Base-by-base conservation (phyloP, 2,113 vertebrate species). In the Saccopteryx bilineata region DNA sequence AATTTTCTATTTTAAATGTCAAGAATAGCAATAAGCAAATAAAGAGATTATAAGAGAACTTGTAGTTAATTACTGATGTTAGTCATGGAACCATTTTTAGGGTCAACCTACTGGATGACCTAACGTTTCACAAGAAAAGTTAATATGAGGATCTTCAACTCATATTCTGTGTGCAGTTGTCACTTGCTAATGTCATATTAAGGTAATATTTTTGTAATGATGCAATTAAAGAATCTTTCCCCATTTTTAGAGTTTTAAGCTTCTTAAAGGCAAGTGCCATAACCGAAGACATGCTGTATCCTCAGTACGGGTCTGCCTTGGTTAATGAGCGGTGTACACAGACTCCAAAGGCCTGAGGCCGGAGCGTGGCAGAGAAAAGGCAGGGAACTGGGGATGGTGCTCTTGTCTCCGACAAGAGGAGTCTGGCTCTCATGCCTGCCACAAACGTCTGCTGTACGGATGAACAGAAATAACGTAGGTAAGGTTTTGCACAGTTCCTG, bases 11-110 rank as follows among this genome's bases (percentile, higher is more conserved):
- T 93, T 91, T 61, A 76, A 93, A 80, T 58, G 39, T 79, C 69
- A 75, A 93, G 84, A 84, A 89, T 19, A 61, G 79, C 92, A 95
- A 58, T 19, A 71, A 96, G 21, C 81, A 91, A 75, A 92, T 3
- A 81, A 17, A 66, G 50, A 17, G 54, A 76, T 63, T 71, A 87
- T 61, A 75, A 84, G 80, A 87, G 61, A 61, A 78, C 15, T 58
- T 15, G 2, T 28, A 66, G 60, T 68, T 93, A 69, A 86, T 46
- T 71, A 58, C 13, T 72, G 48, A 75, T 86, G 7, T 60, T 56
- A 65, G 61, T 19, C 3, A 26, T 26, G 50, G 69, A 69, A 75
- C 9, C 39, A 65, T 28, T 93, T 93, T 90, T 50, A 79, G 66
- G 48, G n/a, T 84, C n/a, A 28, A 69, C 31, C 31, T 13, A 33